phyloP scores from a whole-genome alignment of 2,797 vertebrate genomes.

The Ctenopoma kingsleyae region DNA sequence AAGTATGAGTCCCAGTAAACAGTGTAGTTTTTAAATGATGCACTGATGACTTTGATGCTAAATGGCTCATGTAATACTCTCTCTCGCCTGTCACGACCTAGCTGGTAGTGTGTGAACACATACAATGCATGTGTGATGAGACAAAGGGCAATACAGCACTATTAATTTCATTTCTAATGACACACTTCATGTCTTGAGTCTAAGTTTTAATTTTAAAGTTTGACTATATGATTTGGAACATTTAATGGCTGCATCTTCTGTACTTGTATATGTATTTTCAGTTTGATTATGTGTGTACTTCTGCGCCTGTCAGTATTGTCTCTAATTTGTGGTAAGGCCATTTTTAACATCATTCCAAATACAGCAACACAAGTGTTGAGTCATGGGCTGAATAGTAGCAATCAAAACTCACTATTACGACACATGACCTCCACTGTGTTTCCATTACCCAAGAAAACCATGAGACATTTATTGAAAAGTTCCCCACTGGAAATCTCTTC shows the following conservation, averaged over 20 bases:
- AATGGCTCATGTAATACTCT: slow-evolving; percentile 42
- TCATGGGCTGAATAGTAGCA: background rate
- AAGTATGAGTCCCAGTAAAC: slow-evolving; percentile 51
- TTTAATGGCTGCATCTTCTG: background rate
- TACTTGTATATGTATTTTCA: background rate
- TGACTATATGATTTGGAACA: background rate
- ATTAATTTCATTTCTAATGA: slow-evolving; percentile 6
- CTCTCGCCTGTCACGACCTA: slow-evolving; percentile 11
- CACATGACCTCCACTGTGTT: background rate
- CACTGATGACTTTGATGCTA: slow-evolving; percentile 57
- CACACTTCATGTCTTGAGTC: background rate
- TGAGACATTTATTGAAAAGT: background rate
- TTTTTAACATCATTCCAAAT: background rate
- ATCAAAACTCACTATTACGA: background rate
- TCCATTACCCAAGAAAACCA: background rate
- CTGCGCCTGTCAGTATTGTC: background rate
- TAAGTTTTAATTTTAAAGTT: background rate
- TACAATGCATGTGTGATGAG: slow-evolving; percentile 4
- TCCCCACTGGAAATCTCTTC: background rate
- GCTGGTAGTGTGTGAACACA: background rate
- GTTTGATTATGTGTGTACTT: background rate
- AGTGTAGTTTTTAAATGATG: slow-evolving; percentile 56
- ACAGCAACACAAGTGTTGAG: background rate
- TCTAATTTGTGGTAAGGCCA: background rate
- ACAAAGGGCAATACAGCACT: slow-evolving; percentile 13